Percentiles rank a stretch among this genome's conserved stretches.
Evolutionary conservation across 2,888 invertebrate genomes (phyloP).

Genomic region (Ophraella communa): DNA sequence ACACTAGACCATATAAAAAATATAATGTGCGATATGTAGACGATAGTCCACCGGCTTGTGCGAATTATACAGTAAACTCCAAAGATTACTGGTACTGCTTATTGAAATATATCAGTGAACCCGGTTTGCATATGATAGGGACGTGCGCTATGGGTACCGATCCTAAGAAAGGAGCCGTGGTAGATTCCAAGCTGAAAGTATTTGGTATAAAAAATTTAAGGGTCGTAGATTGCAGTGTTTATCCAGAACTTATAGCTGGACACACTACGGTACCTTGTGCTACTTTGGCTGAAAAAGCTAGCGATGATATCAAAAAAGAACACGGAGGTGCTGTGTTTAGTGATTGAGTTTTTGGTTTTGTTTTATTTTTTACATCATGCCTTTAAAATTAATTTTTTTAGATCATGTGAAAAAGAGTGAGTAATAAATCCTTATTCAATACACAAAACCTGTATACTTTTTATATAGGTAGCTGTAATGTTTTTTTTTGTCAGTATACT

Average conservation of each 20-base stretch:
- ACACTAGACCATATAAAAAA: constrained; percentile 62
- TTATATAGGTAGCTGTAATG: too few species aligned
- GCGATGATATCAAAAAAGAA: constrained; percentile 65
- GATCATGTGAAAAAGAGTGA: too few species aligned
- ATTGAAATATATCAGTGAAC: constrained; percentile 50
- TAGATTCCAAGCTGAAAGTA: constrained; percentile 67
- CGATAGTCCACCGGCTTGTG: constrained; percentile 56
- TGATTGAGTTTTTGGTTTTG: too few species aligned
- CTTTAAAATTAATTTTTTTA: too few species aligned
- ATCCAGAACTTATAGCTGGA: constrained; percentile 67
- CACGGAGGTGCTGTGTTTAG: background rate
- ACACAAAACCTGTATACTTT: too few species aligned
- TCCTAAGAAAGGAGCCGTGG: constrained; percentile 66
- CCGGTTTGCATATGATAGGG: constrained; percentile 64
- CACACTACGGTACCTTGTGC: constrained; percentile 72
- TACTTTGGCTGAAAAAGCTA: constrained; percentile 73
- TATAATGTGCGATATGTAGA: constrained; percentile 57
- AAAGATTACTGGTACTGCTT: constrained; percentile 76
- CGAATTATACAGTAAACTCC: constrained; percentile 59
- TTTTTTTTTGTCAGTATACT: too few species aligned
- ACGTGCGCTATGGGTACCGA: constrained; percentile 74
- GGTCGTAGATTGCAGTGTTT: constrained; percentile 71
- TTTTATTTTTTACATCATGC: too few species aligned
- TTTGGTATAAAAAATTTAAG: constrained; percentile 65
- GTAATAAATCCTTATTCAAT: too few species aligned